Evolutionary conservation across 2,888 invertebrate species (phyloP), one percentile per base, ranked within the genome.

Genomic region (Galerucella nymphaeae): DNA sequence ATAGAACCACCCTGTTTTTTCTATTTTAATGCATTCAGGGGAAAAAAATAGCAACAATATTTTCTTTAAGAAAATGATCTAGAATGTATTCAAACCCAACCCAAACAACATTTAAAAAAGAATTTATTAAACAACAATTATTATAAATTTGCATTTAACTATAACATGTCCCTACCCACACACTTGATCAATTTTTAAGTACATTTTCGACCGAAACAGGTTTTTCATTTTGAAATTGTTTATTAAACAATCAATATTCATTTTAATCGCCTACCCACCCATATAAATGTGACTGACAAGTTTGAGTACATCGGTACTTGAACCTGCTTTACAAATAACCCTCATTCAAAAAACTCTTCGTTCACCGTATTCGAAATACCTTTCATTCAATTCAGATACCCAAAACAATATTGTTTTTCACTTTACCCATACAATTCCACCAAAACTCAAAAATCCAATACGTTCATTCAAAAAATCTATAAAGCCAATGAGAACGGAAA

Each of bases 261-360:
- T 38, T 66, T 57, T 14, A 58, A 57, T 57, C 42, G 18, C 30
- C 66, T 66, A 42, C 57, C 66, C 57, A 66, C 66, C 66, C 14
- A 66, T 11, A 65, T 3, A 38, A 38, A 38, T 38, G 30, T 45
- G 13, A 30, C 57, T 57, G 41, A 20, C 66, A 66, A 57, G n/a
- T 0, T 2, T n/a, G 59, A 59, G 59, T 67, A 59, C 61, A 50
- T 61, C 50, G 67, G 30, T 61, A 59, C 70, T 70, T 64, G 57
- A 70, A 70, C 70, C 53, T 41, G 18, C 16, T 45, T 70, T 57
- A 45, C 38, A 62, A 67, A 41, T 41, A 69, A 62, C 62, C 16
- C 30, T 62, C 69, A 63, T 70, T 70, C 63, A 70, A 53, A 70
- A 70, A 70, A 67, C 16, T 23, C 30, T 30, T 59, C 66, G 58